phyloP scores from a whole-genome alignment of 2,113 vertebrate species.

The Halichoeres trimaculatus region DNA sequence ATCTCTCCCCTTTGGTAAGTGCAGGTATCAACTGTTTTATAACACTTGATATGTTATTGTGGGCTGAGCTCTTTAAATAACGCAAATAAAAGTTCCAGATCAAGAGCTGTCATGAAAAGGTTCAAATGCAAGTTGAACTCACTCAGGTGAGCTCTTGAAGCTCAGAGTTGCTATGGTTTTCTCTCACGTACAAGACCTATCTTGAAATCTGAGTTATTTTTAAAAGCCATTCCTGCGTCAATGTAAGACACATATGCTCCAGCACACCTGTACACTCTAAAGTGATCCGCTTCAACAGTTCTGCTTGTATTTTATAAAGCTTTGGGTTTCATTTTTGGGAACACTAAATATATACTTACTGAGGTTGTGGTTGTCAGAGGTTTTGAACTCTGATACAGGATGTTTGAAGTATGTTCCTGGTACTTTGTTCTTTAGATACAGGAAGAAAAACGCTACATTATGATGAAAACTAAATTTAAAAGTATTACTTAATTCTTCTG shows the following conservation, averaged over 20 bases:
- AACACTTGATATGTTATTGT: conserved; percentile 7
- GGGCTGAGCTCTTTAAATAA: conserved; percentile 23
- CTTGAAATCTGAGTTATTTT: conserved; percentile 61
- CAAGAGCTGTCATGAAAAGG: conserved; percentile 20
- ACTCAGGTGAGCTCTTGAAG: conserved; percentile 34
- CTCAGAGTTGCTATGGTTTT: conserved; percentile 69
- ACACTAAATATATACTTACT: not conserved
- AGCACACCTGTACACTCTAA: not conserved
- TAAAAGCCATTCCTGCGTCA: conserved; percentile 46
- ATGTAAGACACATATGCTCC: not conserved
- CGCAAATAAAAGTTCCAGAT: conserved; percentile 28
- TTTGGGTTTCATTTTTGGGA: not conserved
- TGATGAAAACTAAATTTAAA: no score
- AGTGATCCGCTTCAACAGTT: not conserved
- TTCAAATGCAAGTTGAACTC: conserved; percentile 20
- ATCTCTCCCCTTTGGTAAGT: not conserved
- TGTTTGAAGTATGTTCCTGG: no score
- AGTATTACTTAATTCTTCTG: no score
- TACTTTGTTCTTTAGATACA: no score
- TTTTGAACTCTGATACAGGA: not conserved
- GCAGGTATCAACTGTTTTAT: not conserved
- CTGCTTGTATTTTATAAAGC: not conserved
- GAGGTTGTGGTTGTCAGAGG: not conserved
- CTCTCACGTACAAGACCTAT: conserved; percentile 17
- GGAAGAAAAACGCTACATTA: no score